Evolutionary conservation across 2,888 invertebrate species (phyloP).

Genomic region (Tyria jacobaeae): DNA sequence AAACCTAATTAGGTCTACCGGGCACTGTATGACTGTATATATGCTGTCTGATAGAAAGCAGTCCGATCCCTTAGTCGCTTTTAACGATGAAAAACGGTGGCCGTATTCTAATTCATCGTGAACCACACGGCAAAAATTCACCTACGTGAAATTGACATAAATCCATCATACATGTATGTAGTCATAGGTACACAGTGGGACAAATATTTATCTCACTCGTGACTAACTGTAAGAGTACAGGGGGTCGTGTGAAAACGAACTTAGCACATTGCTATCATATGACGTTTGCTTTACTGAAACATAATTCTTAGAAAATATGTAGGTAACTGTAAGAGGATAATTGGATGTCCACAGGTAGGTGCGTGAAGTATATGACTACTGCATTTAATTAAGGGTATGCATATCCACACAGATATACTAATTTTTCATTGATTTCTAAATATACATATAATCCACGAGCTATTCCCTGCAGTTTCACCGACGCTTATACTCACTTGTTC

Average conservation of each 20-base stretch:
- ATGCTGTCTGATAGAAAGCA: too few relatives aligned
- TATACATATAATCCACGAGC: not conserved
- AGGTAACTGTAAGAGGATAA: not conserved
- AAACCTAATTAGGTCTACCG: too few relatives aligned
- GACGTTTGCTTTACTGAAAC: slow-evolving; percentile 15
- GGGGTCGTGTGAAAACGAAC: slow-evolving; percentile 30
- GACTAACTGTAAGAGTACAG: slow-evolving; percentile 54
- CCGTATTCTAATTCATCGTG: too few relatives aligned
- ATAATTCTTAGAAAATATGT: slow-evolving; percentile 9
- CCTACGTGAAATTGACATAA: slow-evolving; percentile 43
- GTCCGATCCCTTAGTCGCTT: too few relatives aligned
- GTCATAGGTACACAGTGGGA: slow-evolving; percentile 59
- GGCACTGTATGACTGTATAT: too few relatives aligned
- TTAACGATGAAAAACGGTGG: too few relatives aligned
- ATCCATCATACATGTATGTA: slow-evolving; percentile 51
- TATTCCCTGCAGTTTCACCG: too few relatives aligned
- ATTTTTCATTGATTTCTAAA: not conserved
- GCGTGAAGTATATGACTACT: not conserved
- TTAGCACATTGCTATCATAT: slow-evolving; percentile 13
- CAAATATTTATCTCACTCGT: slow-evolving; percentile 65
- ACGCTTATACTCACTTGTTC: too few relatives aligned
- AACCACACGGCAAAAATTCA: slow-evolving; percentile 16
- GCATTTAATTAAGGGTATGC: not conserved
- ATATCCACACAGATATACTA: not conserved
- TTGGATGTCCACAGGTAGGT: slow-evolving; percentile 7